These are phyloP conservation scores for Raja brachyura DNA, from an alignment of 2,113 vertebrate species.

Conservation along the genomic window DNA sequence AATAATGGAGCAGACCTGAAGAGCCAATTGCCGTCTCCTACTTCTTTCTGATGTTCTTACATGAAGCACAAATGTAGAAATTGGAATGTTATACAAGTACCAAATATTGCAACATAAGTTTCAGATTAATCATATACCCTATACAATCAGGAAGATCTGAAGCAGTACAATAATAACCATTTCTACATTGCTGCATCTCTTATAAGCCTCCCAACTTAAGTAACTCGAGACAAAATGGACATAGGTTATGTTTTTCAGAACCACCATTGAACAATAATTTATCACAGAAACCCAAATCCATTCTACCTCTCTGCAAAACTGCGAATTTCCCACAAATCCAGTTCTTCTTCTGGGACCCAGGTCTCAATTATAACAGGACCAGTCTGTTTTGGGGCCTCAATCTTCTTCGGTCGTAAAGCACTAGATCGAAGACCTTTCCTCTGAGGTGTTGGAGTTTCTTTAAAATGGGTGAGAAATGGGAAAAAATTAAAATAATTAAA, in stretches of 20 bases:
- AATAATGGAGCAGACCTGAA: too few relatives aligned
- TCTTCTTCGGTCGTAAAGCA: slow-evolving; percentile 89
- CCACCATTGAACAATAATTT: not conserved
- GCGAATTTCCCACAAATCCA: slow-evolving; percentile 97
- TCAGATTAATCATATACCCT: not conserved
- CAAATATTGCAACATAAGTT: not conserved
- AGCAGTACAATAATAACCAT: not conserved
- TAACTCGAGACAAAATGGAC: not conserved
- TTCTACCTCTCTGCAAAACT: slow-evolving; percentile 93
- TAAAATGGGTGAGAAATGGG: not conserved
- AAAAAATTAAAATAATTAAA: not conserved
- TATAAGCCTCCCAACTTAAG: not conserved
- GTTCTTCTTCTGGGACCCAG: slow-evolving; percentile 93
- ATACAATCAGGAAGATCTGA: not conserved
- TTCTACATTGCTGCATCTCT: not conserved
- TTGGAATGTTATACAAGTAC: not conserved
- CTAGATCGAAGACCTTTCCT: slow-evolving; percentile 85
- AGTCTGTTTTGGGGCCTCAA: slow-evolving; percentile 89
- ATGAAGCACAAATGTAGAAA: not conserved
- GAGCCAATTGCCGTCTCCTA: too few relatives aligned
- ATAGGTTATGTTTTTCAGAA: not conserved
- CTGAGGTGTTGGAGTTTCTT: slow-evolving; percentile 93
- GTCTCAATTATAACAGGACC: slow-evolving; percentile 96
- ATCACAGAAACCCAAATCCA: not conserved
- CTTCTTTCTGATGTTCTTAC: too few relatives aligned